Conservation (phyloP, 1,140 invertebrate genomes). For the Drosophila kepulauana region DNA sequence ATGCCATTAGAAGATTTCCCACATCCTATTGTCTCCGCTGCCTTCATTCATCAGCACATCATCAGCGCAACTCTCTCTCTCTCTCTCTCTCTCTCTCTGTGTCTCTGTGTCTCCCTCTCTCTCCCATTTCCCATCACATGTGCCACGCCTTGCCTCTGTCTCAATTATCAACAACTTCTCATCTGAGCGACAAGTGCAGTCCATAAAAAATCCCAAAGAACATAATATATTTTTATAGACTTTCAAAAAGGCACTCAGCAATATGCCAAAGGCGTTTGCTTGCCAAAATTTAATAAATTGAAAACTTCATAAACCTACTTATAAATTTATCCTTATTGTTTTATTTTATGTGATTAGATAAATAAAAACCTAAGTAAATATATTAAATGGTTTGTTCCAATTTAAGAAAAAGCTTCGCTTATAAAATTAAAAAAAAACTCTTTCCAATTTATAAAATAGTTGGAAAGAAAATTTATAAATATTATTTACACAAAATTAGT, state of each 20-base stretch:
- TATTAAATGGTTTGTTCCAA: too few relatives aligned
- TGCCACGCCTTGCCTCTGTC: constrained; percentile 61
- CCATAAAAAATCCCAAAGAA: constrained; percentile 30
- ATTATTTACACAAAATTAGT: too few relatives aligned
- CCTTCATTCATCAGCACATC: constrained; percentile 40
- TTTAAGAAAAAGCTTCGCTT: too few relatives aligned
- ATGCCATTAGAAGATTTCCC: constrained; percentile 75
- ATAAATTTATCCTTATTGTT: not conserved
- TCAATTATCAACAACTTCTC: constrained; percentile 57
- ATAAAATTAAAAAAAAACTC: too few relatives aligned
- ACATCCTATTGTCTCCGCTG: constrained; percentile 65
- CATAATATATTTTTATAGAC: constrained; percentile 25
- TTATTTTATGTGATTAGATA: too few relatives aligned
- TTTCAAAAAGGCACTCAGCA: constrained; percentile 1
- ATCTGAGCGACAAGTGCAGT: constrained; percentile 14
- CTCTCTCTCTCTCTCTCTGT: not conserved
- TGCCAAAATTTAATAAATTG: too few relatives aligned
- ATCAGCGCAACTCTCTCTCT: not conserved
- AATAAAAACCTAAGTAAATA: too few relatives aligned
- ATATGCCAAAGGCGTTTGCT: not conserved
- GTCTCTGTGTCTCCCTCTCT: constrained; percentile 30
- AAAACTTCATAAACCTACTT: not conserved
- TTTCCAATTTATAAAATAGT: too few relatives aligned
- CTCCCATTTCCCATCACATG: constrained; percentile 15
- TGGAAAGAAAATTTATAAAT: too few relatives aligned